Percentiles rank a stretch among this genome's conserved stretches.
Evolutionary conservation across 1,140 invertebrate species (phyloP).

Genomic region (Drosophila eugracilis): DNA sequence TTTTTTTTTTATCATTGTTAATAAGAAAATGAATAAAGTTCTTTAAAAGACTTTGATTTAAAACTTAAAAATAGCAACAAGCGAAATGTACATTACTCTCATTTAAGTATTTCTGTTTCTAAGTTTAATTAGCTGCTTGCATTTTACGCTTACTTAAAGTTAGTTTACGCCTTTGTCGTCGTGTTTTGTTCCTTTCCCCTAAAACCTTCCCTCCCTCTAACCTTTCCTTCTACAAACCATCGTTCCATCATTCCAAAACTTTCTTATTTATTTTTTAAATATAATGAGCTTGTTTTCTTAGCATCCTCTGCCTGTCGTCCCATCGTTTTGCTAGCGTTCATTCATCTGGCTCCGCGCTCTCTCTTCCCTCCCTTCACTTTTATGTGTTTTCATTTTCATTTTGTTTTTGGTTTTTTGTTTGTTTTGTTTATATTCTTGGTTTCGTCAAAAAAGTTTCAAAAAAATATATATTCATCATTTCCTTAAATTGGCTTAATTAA

Average conservation of each 20-base stretch:
- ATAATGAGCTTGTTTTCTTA: constrained; percentile 72
- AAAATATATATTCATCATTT: constrained; percentile 83
- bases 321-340: constrained; percentile 48
- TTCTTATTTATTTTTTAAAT: constrained; percentile 54
- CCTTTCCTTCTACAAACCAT: constrained; percentile 8
- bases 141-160: constrained; percentile 58
- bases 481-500: constrained; percentile 79
- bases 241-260: constrained; percentile 32
- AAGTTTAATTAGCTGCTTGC: constrained; percentile 52
- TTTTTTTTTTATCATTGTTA: constrained; percentile 64
- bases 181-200: constrained; percentile 46
- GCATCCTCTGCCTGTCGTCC: constrained; percentile 16
- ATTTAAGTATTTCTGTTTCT: constrained; percentile 54
- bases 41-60: constrained; percentile 84
- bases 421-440: constrained; percentile 54
- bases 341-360: constrained; percentile 28
- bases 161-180: constrained; percentile 58
- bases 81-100: constrained; percentile 79
- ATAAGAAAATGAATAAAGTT: constrained; percentile 78
- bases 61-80: constrained; percentile 84
- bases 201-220: too few species aligned
- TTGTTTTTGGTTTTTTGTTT: constrained; percentile 44
- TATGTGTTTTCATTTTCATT: constrained; percentile 26
- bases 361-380: constrained; percentile 38
- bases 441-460: constrained; percentile 82